phyloP scores from a whole-genome alignment of 2,113 vertebrate species.

The Saccopteryx bilineata region DNA sequence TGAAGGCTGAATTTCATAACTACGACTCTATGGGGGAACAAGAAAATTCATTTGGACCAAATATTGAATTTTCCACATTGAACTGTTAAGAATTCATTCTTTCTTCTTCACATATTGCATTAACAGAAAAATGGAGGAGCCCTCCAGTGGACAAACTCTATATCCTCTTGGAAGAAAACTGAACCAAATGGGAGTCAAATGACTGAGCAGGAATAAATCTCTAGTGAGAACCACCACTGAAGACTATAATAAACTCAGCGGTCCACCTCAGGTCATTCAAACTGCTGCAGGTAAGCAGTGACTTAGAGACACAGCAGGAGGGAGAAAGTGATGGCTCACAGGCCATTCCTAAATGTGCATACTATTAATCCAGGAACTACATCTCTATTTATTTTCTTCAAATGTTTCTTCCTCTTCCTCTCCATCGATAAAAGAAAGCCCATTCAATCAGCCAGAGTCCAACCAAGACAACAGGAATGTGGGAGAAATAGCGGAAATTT shows the following conservation, averaged over 20 bases:
- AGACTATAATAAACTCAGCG: background rate
- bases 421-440: background rate
- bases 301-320: background rate
- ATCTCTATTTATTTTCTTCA: constrained; percentile 13
- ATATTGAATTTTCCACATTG: constrained; percentile 37
- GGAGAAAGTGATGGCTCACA: background rate
- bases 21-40: background rate
- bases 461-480: background rate
- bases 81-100: constrained; percentile 61
- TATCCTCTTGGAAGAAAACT: background rate
- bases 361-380: background rate
- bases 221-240: background rate
- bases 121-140: constrained; percentile 2
- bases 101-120: background rate
- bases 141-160: constrained; percentile 14
- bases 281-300: background rate
- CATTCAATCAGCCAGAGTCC: background rate
- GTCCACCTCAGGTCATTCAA: background rate
- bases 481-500: background rate
- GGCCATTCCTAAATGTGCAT: background rate
- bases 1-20: constrained; percentile 65
- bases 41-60: constrained; percentile 48
- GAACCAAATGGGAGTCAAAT: background rate
- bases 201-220: background rate
- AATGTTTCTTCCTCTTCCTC: background rate